These are phyloP conservation scores for Dryas iulia DNA, from an alignment of 1,140 invertebrate species.

Conservation along the genomic window DNA sequence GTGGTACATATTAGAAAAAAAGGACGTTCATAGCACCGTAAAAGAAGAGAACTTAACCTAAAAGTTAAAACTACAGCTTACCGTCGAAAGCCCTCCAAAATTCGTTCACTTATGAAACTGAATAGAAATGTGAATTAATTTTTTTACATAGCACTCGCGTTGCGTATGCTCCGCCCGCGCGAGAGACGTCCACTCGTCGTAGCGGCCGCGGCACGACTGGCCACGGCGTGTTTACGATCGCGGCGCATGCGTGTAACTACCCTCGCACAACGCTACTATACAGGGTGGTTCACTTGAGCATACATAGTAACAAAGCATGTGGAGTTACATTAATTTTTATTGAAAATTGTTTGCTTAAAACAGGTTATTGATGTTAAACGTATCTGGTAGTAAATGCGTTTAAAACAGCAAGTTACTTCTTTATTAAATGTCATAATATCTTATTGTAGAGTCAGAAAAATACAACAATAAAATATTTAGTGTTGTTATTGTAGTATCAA, in stretches of 20 bases:
- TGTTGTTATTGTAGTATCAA: too few species aligned
- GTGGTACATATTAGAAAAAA: conserved; percentile 26
- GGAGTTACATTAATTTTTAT: neutral
- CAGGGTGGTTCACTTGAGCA: neutral
- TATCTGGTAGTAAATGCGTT: too few species aligned
- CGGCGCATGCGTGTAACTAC: conserved; percentile 44
- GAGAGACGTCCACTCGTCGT: conserved; percentile 19
- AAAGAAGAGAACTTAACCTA: conserved; percentile 15
- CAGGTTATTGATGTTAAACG: too few species aligned
- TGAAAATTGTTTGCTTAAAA: too few species aligned
- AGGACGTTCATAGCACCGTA: neutral
- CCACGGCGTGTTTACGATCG: conserved; percentile 45
- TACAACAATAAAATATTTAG: too few species aligned
- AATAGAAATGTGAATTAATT: conserved; percentile 32
- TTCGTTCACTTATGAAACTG: conserved; percentile 39
- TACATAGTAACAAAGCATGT: neutral
- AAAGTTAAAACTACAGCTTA: conserved; percentile 24
- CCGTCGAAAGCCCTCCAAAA: conserved; percentile 46
- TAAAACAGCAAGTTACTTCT: too few species aligned
- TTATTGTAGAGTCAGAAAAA: too few species aligned
- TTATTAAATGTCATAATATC: too few species aligned
- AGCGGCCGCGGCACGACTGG: conserved; percentile 42
- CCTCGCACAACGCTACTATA: conserved; percentile 20
- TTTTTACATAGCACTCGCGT: conserved; percentile 45
- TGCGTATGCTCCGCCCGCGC: conserved; percentile 15